phyloP scores from a whole-genome alignment of 2,797 vertebrate species.

The Chromobotia macracanthus region DNA sequence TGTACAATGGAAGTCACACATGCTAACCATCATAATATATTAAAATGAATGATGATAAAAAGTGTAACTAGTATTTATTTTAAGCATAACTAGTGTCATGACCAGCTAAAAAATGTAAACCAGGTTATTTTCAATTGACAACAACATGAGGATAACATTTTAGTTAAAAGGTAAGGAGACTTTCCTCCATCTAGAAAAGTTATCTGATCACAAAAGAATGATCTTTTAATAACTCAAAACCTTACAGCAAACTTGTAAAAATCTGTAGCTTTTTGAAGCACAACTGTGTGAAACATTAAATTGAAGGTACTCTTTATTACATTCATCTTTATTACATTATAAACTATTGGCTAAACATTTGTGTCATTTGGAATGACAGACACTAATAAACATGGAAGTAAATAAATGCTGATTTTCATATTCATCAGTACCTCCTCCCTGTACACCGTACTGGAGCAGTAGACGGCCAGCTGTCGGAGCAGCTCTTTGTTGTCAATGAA shows the following conservation, averaged over 20 bases:
- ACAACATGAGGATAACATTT: background rate
- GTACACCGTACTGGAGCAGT: constrained; percentile 74
- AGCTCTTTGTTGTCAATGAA: constrained; percentile 78
- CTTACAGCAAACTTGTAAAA: too few relatives aligned
- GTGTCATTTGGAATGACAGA: background rate
- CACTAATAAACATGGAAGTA: background rate
- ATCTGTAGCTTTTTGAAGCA: too few relatives aligned
- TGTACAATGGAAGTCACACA: background rate
- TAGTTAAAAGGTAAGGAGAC: background rate
- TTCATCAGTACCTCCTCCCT: constrained; percentile 71
- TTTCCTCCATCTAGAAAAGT: background rate
- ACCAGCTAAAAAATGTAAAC: background rate
- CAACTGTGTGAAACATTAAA: too few relatives aligned
- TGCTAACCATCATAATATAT: too few relatives aligned
- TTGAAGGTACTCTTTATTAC: background rate
- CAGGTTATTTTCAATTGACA: background rate
- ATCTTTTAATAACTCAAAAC: too few relatives aligned
- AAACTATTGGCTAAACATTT: too few relatives aligned
- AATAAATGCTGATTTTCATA: background rate
- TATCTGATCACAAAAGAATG: too few relatives aligned
- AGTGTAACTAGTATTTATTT: too few relatives aligned
- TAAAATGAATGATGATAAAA: too few relatives aligned
- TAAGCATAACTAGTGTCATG: too few relatives aligned
- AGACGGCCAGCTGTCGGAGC: constrained; percentile 83
- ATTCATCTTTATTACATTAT: too few relatives aligned